Conservation (phyloP, 2,888 invertebrate species). For the Xestia c-nigrum region DNA sequence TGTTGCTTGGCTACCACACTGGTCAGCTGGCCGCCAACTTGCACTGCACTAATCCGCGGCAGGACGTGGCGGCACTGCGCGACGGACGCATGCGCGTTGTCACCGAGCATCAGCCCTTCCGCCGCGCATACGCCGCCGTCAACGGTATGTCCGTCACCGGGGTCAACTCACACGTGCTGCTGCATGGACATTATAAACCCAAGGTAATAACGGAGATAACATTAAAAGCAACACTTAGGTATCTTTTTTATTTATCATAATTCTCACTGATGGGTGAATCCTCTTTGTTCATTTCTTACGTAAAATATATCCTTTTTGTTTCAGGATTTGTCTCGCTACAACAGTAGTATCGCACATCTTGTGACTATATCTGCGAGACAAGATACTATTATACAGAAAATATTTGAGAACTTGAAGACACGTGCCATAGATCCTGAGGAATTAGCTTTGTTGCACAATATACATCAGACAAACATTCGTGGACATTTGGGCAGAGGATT, state of each 20-base stretch:
- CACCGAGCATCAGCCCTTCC: slow-evolving; percentile 88
- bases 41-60: too few species aligned
- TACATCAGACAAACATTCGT: slow-evolving; percentile 34
- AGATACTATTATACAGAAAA: slow-evolving; percentile 72
- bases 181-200: slow-evolving; percentile 73
- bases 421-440: too few species aligned
- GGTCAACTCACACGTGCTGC: slow-evolving; percentile 75
- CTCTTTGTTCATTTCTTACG: slow-evolving; percentile 69
- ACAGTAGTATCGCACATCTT: slow-evolving; percentile 78
- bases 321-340: slow-evolving; percentile 70
- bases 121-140: too few species aligned
- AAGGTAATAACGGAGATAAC: slow-evolving; percentile 66
- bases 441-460: too few species aligned
- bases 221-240: too few species aligned
- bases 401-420: slow-evolving; percentile 76
- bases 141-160: slow-evolving; percentile 74
- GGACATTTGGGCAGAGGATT: slow-evolving; percentile 79
- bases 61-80: slow-evolving; percentile 73
- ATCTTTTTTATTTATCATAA: too few species aligned
- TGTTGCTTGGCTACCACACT: slow-evolving; percentile 92
- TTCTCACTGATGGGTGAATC: neutral
- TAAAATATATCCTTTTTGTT: slow-evolving; percentile 51
- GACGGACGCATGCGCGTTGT: slow-evolving; percentile 91
- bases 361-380: slow-evolving; percentile 79
- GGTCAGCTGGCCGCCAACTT: slow-evolving; percentile 72